Evolutionary conservation across 2,113 vertebrate species (phyloP), one percentile per base, ranked within the genome.

Genomic region (Corythaeola cristata): DNA sequence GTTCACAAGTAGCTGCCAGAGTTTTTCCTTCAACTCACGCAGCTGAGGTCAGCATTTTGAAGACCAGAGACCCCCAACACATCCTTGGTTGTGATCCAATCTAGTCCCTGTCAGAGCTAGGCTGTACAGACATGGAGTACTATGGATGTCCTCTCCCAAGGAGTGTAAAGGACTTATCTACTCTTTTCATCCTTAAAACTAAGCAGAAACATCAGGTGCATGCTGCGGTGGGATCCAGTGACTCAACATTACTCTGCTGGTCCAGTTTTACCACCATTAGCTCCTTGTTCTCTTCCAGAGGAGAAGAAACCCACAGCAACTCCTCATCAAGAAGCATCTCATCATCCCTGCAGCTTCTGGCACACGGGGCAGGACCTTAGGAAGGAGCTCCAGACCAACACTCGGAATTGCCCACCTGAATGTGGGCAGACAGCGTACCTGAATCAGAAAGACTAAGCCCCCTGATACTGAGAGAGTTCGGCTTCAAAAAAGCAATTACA

Each of bases 351-450:
- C 22, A 76, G 4, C 9, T 68, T 47, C 33, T 69, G 63, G 14
- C 1, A 2, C 10, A 4, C 0, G 0, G 21, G 44, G n/a, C 11
- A 85, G 15, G 26, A 69, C 17, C 20, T 41, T 33, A 15, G 35
- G 11, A 56, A 78, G 66, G 12, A 84, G 4, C 5, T 74, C 5
- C 45, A 82, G 19, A 58, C 15, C 27, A 60, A 32, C 63, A 7
- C 16, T 63, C 5, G 0, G 4, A 15, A 41, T 11, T 50, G 21
- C 6, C n/a, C 15, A 30, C 7, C 18, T 63, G 67, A 45, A 75
- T n/a, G 15, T n/a, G 16, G 12, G 11, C 28, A 53, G 60, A 23
- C 8, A 47, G 7, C 13, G 41, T 69, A 33, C 52, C 39, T 72
- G 72, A 53, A 60, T 49, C 49, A 58, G 37, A 87, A 89, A 64